Base-by-base conservation (phyloP, 2,888 invertebrate genomes). In the Ditylenchus weischeri region DNA sequence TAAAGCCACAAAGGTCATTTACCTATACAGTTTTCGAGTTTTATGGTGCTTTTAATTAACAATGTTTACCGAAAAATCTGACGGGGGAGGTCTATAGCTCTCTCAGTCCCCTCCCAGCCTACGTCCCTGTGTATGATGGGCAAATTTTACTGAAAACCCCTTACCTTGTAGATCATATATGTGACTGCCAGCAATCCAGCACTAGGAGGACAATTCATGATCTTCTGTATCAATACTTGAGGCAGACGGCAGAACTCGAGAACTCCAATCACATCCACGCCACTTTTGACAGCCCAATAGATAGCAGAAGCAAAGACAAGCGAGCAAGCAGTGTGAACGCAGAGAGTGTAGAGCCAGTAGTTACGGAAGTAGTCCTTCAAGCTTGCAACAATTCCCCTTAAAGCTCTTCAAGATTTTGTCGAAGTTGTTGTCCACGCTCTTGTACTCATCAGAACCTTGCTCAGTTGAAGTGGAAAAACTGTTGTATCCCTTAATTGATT, bases 161-260 rank as follows among this genome's bases (percentile, higher is more conserved):
- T 49, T 10, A 96, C 86, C 87, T 98, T 96, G 84, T 95, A 98
- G 77, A 93, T 87, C 51, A 92, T 90, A 85, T 93, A 92, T 0
- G 93, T 88, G 49, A 94, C 86, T 10, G 95, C 94, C 83, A 91
- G 85, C 84, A 92, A 90, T 15, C 96, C 95, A 84, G 93, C 90
- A 77, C 72, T 65, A 15, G 73, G 72, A 6, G 82, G 79, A 19
- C 74, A 74, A 43, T 74, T 75, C 38, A 57, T 88, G 64, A 95
- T 84, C 65, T 90, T 90, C 64, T 88, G 88, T 65, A 92, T 86
- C 58, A 93, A 86, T 70, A 85, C 87, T 76, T 93, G 92, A 84
- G 90, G 90, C 7, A 92, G 84, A 75, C 91, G 89, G 72, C 91
- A 79, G 23, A 87, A 87, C 84, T 93, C 89, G 82, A 96, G 84